A percentile compares a stretch with the other conserved stretches of the same genome.
phyloP scores from a whole-genome alignment of 2,888 invertebrate species.

The Creontiades dilutus region DNA sequence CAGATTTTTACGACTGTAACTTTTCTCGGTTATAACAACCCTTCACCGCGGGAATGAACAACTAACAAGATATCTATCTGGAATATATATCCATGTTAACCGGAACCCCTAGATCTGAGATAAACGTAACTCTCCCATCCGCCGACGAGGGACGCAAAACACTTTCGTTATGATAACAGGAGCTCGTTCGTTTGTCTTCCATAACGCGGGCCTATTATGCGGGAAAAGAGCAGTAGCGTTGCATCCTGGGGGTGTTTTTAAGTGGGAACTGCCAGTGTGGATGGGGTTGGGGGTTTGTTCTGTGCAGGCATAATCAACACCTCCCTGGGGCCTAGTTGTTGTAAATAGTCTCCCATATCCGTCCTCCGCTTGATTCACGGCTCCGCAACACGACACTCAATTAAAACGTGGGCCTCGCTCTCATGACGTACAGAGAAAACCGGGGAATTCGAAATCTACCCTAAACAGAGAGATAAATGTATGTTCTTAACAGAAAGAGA shows the following conservation, averaged over 20 bases:
- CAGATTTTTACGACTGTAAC: neutral
- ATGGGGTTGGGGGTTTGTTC: neutral
- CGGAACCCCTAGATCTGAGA: neutral
- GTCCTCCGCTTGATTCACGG: slow-evolving; percentile 48
- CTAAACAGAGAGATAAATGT: no score
- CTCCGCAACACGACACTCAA: slow-evolving; percentile 56
- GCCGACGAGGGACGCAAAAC: slow-evolving; percentile 25
- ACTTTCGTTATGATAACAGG: slow-evolving; percentile 22
- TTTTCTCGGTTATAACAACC: neutral
- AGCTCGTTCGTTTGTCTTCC: slow-evolving; percentile 30
- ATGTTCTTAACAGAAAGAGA: no score
- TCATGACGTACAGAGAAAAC: neutral
- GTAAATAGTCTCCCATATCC: slow-evolving; percentile 51
- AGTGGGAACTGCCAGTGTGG: neutral
- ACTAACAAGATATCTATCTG: neutral
- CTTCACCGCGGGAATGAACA: neutral
- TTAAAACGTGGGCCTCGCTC: slow-evolving; percentile 34
- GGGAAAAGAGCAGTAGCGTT: neutral
- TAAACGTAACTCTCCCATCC: neutral
- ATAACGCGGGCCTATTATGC: slow-evolving; percentile 16
- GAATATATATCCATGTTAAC: neutral
- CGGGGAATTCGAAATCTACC: neutral
- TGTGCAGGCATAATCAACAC: slow-evolving; percentile 40
- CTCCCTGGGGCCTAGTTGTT: slow-evolving; percentile 61
- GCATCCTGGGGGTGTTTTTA: slow-evolving; percentile 9